Percentiles rank a stretch among this genome's conserved stretches.
Evolutionary conservation across 2,797 vertebrate genomes (phyloP).

Genomic region (Cirrhinus molitorella): DNA sequence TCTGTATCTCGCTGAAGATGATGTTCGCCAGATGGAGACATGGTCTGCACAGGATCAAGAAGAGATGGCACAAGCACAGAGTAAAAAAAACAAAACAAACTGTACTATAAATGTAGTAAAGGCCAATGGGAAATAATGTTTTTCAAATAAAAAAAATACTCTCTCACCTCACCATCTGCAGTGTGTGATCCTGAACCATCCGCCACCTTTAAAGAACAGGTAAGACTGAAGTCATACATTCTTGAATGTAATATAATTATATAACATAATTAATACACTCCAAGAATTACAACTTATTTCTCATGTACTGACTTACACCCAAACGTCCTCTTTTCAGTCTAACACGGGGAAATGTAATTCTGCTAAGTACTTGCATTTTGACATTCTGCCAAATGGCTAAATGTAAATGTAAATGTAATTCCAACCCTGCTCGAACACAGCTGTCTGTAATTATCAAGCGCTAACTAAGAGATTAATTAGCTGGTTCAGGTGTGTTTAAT

Average conservation of each 20-base stretch:
- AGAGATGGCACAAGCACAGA: slow-evolving; percentile 7
- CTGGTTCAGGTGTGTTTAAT: too few relatives aligned
- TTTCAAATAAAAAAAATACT: neutral
- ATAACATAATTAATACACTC: neutral
- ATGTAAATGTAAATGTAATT: too few relatives aligned
- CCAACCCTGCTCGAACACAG: too few relatives aligned
- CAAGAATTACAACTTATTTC: neutral
- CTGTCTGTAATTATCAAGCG: too few relatives aligned
- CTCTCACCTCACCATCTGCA: slow-evolving; percentile 15
- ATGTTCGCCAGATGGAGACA: neutral
- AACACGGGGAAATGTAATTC: neutral
- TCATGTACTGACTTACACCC: neutral
- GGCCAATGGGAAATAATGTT: neutral
- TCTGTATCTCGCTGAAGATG: neutral
- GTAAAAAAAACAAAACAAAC: neutral
- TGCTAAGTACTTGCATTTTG: slow-evolving; percentile 16
- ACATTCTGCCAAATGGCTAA: too few relatives aligned
- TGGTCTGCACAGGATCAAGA: slow-evolving; percentile 17
- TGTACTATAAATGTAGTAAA: neutral
- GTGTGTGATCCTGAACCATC: slow-evolving; percentile 9
- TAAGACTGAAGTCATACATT: slow-evolving; percentile 18
- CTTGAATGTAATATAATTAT: neutral
- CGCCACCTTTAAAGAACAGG: slow-evolving; percentile 11
- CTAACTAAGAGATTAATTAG: too few relatives aligned
- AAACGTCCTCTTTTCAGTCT: slow-evolving; percentile 8